These are phyloP conservation scores for Heterochromis multidens DNA, from an alignment of 2,113 vertebrate genomes.

Conservation along the genomic window DNA sequence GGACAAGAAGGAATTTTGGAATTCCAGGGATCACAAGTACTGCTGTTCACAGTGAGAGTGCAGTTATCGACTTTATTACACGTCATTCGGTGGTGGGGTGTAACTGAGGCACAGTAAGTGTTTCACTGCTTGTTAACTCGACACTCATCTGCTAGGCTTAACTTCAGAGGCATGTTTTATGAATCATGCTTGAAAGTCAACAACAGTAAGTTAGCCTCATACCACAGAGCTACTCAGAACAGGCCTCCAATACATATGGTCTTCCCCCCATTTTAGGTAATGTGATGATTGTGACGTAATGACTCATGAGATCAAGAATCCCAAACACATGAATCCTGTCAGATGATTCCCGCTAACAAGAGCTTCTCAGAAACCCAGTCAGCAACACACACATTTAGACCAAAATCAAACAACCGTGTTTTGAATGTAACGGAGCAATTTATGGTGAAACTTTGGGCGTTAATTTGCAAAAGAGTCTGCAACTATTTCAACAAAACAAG, in stretches of 20 bases:
- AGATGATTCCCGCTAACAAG: not conserved
- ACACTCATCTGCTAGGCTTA: not conserved
- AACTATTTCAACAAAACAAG: not conserved
- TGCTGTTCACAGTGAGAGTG: not conserved
- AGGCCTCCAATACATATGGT: not conserved
- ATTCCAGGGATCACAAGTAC: slow-evolving; percentile 21
- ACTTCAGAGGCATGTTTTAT: not conserved
- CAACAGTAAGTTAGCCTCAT: not conserved
- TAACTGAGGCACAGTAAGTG: not conserved
- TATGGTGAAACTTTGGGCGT: not conserved
- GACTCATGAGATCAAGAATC: slow-evolving; percentile 27
- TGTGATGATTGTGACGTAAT: slow-evolving; percentile 1
- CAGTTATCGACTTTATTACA: slow-evolving; percentile 8
- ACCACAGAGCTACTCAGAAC: not conserved
- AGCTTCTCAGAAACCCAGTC: not conserved
- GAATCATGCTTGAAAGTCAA: not conserved
- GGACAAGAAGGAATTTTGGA: slow-evolving; percentile 33
- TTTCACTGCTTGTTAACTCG: not conserved
- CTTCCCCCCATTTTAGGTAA: not conserved
- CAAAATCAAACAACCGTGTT: not conserved
- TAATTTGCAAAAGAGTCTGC: not conserved
- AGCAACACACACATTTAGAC: not conserved
- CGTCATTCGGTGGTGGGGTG: not conserved
- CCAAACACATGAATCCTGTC: slow-evolving; percentile 10
- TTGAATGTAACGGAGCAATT: not conserved